Evolutionary conservation across 2,797 vertebrate species (phyloP).

Genomic region (Notolepis coatsorum): DNA sequence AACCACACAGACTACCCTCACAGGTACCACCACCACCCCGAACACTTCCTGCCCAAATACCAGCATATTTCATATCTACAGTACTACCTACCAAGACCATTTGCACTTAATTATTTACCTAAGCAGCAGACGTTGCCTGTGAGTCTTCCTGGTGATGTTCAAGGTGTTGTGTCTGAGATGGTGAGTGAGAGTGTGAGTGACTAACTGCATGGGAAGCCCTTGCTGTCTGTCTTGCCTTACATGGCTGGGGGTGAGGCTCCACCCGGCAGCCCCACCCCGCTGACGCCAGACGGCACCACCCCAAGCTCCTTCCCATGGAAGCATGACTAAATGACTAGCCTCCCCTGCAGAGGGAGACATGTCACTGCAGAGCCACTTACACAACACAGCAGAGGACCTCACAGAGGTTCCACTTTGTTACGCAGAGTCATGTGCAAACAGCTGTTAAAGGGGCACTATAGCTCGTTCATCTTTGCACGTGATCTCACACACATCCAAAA

Average conservation of each 20-base stretch:
- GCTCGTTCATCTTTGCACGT: slow-evolving; percentile 21
- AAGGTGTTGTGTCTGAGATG: slow-evolving; percentile 46
- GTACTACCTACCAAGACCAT: too few relatives aligned
- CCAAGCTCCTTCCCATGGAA: slow-evolving; percentile 18
- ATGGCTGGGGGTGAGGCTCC: slow-evolving; percentile 72
- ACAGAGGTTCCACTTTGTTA: too few relatives aligned
- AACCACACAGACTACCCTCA: slow-evolving; percentile 17
- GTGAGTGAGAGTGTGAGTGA: slow-evolving; percentile 28
- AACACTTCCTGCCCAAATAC: neutral
- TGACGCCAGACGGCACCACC: slow-evolving; percentile 28
- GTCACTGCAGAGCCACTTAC: slow-evolving; percentile 15
- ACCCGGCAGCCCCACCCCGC: slow-evolving; percentile 65
- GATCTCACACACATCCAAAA: slow-evolving; percentile 1
- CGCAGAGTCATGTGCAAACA: too few relatives aligned
- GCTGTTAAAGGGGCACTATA: slow-evolving; percentile 23
- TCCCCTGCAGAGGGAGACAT: slow-evolving; percentile 50
- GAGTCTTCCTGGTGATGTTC: slow-evolving; percentile 38
- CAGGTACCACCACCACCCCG: slow-evolving; percentile 2
- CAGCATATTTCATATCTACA: neutral
- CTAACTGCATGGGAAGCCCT: slow-evolving; percentile 56
- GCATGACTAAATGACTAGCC: slow-evolving; percentile 24
- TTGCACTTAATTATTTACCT: slow-evolving; percentile 56
- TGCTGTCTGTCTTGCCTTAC: slow-evolving; percentile 56
- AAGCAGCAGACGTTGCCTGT: slow-evolving; percentile 26
- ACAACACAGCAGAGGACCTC: slow-evolving; percentile 28